Percentiles rank a stretch among this genome's conserved stretches.
Conservation (phyloP, 2,113 vertebrate species). For the Larimichthys crocea region DNA sequence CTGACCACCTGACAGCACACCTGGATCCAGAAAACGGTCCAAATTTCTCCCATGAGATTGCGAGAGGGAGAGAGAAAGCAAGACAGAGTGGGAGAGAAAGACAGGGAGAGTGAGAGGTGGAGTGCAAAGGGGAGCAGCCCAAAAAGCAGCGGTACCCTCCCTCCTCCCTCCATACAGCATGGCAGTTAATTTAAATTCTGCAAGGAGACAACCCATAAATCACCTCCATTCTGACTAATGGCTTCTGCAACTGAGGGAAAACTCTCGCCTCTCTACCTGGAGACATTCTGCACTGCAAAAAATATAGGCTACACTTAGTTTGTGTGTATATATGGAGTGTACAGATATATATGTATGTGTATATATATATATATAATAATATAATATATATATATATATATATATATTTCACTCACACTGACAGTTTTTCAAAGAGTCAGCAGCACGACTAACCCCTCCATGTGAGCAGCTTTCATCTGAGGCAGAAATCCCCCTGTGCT, state of each 20-base stretch:
- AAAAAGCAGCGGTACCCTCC: conserved; percentile 64
- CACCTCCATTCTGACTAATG: conserved; percentile 88
- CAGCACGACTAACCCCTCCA: conserved; percentile 67
- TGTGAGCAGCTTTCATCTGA: conserved; percentile 61
- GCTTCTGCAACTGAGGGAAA: conserved; percentile 84
- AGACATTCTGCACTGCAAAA: conserved; percentile 77
- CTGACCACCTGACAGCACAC: conserved; percentile 71
- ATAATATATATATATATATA: not conserved
- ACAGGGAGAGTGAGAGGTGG: conserved; percentile 46
- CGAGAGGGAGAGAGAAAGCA: conserved; percentile 2
- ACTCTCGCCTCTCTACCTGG: conserved; percentile 80
- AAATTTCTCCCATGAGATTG: conserved; percentile 66
- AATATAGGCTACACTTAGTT: conserved; percentile 42
- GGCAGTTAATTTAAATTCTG: conserved; percentile 87
- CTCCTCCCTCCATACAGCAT: conserved; percentile 65
- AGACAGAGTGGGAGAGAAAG: conserved; percentile 8
- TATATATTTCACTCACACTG: conserved; percentile 56
- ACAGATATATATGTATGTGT: conserved; percentile 2
- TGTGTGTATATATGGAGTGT: conserved; percentile 25
- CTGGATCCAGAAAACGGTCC: conserved; percentile 61
- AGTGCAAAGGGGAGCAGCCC: conserved; percentile 74
- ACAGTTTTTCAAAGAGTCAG: conserved; percentile 76
- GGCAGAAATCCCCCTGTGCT: conserved; percentile 73
- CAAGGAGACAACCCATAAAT: conserved; percentile 87
- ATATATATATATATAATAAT: not conserved